These are phyloP conservation scores for Anomalospiza imberbis DNA, from an alignment of 2,797 vertebrate species.

Conservation along the genomic window DNA sequence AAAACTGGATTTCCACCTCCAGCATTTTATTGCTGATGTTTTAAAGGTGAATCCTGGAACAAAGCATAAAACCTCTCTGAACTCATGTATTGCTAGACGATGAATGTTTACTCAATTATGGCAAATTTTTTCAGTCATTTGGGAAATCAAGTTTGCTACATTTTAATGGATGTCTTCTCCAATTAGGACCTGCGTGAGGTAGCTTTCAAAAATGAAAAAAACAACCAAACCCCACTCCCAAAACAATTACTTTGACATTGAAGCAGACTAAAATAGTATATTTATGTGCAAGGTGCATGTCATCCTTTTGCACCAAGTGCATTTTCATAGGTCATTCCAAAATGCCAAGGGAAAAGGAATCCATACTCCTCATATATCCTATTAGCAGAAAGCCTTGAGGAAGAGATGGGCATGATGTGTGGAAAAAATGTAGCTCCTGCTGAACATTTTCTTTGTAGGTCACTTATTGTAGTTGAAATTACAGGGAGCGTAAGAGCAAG, in stretches of 20 bases:
- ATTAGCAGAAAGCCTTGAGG: neutral
- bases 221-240: neutral
- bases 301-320: neutral
- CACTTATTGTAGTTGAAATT: conserved; percentile 48
- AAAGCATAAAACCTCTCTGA: neutral
- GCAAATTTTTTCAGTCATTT: neutral
- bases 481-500: neutral
- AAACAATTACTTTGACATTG: neutral
- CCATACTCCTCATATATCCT: neutral
- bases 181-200: neutral
- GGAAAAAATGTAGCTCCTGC: conserved; percentile 25
- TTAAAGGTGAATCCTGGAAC: neutral
- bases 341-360: neutral
- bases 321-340: neutral
- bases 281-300: neutral
- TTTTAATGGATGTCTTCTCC: neutral
- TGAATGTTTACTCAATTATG: neutral
- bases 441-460: conserved; percentile 24
- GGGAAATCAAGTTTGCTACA: neutral
- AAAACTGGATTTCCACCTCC: neutral
- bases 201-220: neutral
- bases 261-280: neutral
- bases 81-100: neutral
- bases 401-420: neutral
- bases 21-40: neutral